Evolutionary conservation across 2,888 invertebrate species (phyloP).

Genomic region (Oscheius sp.): DNA sequence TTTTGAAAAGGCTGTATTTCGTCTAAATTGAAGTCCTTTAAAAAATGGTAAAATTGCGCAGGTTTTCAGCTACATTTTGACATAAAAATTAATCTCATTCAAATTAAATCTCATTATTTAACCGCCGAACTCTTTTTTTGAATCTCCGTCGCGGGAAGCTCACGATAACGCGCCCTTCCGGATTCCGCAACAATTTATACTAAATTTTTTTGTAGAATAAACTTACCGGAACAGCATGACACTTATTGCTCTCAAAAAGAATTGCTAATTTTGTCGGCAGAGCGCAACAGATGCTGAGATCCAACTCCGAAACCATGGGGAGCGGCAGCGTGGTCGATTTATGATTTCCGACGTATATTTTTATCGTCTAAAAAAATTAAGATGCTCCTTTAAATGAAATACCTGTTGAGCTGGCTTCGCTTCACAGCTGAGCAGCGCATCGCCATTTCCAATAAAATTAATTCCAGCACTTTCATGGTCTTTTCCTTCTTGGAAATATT

Average conservation of each 20-base stretch:
- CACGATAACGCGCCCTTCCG: no score
- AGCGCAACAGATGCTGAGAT: slow-evolving; percentile 59
- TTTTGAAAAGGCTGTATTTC: no score
- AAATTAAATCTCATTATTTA: neutral
- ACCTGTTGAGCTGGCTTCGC: slow-evolving; percentile 14
- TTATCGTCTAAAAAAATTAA: slow-evolving; percentile 27
- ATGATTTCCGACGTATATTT: slow-evolving; percentile 59
- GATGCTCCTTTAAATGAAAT: no score
- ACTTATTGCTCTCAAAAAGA: slow-evolving; percentile 41
- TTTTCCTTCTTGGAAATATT: slow-evolving; percentile 43
- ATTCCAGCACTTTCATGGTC: neutral
- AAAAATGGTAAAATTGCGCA: no score
- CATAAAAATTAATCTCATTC: no score
- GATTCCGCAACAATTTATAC: no score
- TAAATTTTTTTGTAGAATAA: neutral
- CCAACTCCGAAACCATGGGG: slow-evolving; percentile 51
- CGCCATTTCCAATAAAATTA: slow-evolving; percentile 1
- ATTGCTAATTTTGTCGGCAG: slow-evolving; percentile 52
- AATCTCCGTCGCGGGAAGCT: no score
- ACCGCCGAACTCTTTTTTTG: no score
- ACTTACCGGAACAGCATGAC: slow-evolving; percentile 58
- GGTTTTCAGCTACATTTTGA: no score
- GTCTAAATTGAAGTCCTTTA: no score
- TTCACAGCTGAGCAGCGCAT: slow-evolving; percentile 14
- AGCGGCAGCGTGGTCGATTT: slow-evolving; percentile 55